Evolutionary conservation across 2,797 vertebrate species (phyloP), one percentile per base, ranked within the genome.

Genomic region (Malurus splendens): DNA sequence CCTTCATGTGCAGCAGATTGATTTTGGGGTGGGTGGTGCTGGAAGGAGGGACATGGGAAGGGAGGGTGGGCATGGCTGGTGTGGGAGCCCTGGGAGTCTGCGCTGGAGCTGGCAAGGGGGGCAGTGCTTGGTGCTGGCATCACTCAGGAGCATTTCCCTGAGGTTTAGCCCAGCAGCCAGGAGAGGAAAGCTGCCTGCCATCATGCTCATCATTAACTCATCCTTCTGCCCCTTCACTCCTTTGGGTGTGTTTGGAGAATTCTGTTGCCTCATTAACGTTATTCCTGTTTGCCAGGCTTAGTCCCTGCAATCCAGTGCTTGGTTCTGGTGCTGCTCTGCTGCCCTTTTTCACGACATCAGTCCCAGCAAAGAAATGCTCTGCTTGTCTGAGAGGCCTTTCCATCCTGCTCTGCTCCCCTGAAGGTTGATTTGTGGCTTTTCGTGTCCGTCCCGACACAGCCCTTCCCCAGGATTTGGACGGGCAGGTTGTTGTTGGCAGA

Each of bases 401-500:
- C 62, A 32, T 48, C 57, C 74, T n/a, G 17, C 70, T 36, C 1
- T 13, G 55, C 28, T 60, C 70, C 71, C 50, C 48, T 47, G 60
- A 54, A 73, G 56, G 27, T 1, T 36, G 33, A 48, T 70, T 56
- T 59, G 65, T 30, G 39, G 65, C 68, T 51, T 62, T n/a, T 44
- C 1, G 0, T 27, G 86, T 38, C 50, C 0, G 0, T 60, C 54
- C 54, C 42, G 10, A 57, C 0, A 0, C 48, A 25, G 36, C 32
- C 48, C 13, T 14, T 32, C 32, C n/a, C 17, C 3, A 4, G 60
- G 19, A 28, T 44, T 41, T 2, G 7, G 25, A 38, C 1, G 9
- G 71, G 7, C 30, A 12, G 45, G 45, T 2, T 39, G 67, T 54
- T 48, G 19, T 23, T 72, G 75, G 47, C 23, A 9, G 9, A 14